Conservation (phyloP, 2,797 vertebrate species). For the Lates japonicus region DNA sequence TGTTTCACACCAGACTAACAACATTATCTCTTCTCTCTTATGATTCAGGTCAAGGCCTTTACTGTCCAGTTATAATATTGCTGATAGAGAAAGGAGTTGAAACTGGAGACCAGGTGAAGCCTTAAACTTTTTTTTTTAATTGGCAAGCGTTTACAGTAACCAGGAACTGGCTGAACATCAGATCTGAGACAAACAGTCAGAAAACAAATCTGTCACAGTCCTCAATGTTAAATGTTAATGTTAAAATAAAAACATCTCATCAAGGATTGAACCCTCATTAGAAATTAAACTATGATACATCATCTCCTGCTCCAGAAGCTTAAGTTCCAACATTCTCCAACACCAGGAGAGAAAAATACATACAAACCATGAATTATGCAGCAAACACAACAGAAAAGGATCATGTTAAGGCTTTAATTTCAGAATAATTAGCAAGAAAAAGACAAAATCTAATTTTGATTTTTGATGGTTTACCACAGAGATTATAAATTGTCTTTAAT, state of each 20-base stretch:
- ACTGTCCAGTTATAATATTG: background rate
- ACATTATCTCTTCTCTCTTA: background rate
- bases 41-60: background rate
- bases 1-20: background rate
- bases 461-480: background rate
- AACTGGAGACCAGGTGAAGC: background rate
- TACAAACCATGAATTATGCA: background rate
- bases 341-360: background rate
- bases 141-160: conserved; percentile 27
- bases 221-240: conserved; percentile 13
- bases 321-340: background rate
- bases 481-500: background rate
- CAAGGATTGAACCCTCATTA: background rate
- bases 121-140: conserved; percentile 37
- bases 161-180: background rate
- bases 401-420: background rate
- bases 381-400: background rate
- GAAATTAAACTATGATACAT: conserved; percentile 10
- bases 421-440: background rate
- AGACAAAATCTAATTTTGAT: background rate
- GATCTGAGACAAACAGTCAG: background rate
- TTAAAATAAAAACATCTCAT: conserved; percentile 23
- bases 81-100: background rate
- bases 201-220: background rate
- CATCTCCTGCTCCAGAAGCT: background rate